Evolutionary conservation across 2,113 vertebrate species (phyloP).

Genomic region (Ailuropoda melanoleuca): DNA sequence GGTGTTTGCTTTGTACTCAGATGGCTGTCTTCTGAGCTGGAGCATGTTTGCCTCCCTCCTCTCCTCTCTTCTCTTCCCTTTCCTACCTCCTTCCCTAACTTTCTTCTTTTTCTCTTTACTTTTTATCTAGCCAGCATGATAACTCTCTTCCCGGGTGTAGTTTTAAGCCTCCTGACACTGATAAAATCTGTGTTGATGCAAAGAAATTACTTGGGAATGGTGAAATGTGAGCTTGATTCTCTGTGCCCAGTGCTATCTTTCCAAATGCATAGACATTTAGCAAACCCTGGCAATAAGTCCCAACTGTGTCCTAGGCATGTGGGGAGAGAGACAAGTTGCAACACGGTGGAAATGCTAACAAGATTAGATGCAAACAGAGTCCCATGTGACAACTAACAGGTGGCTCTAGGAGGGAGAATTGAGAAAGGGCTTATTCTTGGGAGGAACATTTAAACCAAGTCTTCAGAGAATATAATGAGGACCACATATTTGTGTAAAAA

Average conservation of each 20-base stretch:
- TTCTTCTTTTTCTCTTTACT: neutral
- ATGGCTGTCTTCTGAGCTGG: neutral
- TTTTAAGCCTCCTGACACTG: neutral
- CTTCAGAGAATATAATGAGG: conserved; percentile 2
- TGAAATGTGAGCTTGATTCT: neutral
- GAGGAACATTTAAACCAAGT: conserved; percentile 4
- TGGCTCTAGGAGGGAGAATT: neutral
- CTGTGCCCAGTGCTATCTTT: neutral
- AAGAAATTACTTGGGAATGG: neutral
- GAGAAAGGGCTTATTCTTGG: neutral
- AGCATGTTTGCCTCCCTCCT: neutral
- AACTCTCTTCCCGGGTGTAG: neutral
- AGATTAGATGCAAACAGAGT: neutral
- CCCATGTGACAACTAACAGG: neutral
- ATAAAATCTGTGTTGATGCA: neutral
- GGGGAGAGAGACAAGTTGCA: neutral
- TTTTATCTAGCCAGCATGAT: neutral
- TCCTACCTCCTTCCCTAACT: neutral
- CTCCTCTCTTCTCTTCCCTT: neutral
- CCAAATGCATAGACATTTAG: neutral
- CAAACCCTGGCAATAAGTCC: neutral
- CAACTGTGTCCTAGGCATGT: neutral
- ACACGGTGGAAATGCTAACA: neutral
- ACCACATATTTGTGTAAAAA: neutral
- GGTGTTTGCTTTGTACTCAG: neutral